Evolutionary conservation across 2,113 vertebrate genomes (phyloP), one percentile per base, ranked within the genome.

Genomic region (Arenaria interpres): DNA sequence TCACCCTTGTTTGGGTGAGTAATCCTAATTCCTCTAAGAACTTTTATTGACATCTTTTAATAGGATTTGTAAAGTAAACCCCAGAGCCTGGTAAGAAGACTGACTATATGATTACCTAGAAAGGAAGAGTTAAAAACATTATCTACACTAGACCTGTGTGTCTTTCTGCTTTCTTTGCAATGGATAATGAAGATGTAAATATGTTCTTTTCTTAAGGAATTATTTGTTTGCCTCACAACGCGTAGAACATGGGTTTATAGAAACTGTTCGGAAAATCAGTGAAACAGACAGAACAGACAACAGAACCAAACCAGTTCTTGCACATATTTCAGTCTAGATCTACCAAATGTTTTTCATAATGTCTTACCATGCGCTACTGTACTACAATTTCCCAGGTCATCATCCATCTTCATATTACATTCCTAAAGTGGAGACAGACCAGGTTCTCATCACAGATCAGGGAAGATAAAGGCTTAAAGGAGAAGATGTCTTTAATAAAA

Each of bases 1-100:
- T 84, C 56, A 59, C 20, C 33, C 21, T 74, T 57, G 3, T 56
- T 90, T 77, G 33, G 7, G 14, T 69, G n/a, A 80, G 14, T 43
- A 90, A 95, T 72, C 43, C 56, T 94, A 83, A 94, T 67, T 93
- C 72, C 32, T 74, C 41, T 71, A 81, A 94, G 56, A 94, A 84
- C 51, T 78, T 75, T 75, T 94, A 91, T 27, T 67, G 73, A 45
- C 78, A 92, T 72, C 23, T 81, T 64, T 43, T 50, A 88, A 77
- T 56, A 67, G 37, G 33, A 88, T 92, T 93, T 88, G 23, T 72
- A 78, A 84, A 84, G 75, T 72, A 90, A 95, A 81, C 19, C 14
- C 13, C 20, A 63, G 45, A 63, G 20, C 16, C 66, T 74, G 64
- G 14, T 68, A 78, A 89, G 30, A 93, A 60, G 14, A 69, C 27